Conservation (phyloP, 2,888 invertebrate species). For the Hermaeophaga mercurialis region DNA sequence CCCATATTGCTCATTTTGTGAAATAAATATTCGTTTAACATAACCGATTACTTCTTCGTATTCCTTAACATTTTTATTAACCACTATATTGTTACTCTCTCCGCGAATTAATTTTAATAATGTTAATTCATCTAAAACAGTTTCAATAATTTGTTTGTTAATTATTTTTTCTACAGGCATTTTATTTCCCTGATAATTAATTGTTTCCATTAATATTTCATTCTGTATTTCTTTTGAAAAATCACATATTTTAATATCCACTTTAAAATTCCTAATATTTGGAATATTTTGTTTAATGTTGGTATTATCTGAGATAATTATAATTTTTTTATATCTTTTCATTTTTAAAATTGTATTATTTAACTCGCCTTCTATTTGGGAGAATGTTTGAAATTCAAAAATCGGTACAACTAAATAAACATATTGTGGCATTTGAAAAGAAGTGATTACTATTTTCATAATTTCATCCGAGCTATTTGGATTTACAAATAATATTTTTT, state of each 20-base stretch:
- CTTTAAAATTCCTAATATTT: background rate
- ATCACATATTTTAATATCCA: background rate
- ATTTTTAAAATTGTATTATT: background rate
- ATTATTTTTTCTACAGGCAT: too few species aligned
- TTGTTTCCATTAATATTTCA: background rate
- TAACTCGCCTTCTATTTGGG: background rate
- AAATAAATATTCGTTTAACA: background rate
- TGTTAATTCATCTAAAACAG: background rate
- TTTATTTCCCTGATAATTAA: constrained; percentile 8
- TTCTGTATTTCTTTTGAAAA: background rate
- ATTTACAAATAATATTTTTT: background rate
- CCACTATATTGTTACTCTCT: background rate
- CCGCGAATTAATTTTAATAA: background rate
- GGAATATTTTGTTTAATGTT: background rate
- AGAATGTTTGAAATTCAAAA: background rate
- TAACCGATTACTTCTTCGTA: background rate
- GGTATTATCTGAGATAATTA: background rate
- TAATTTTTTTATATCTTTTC: background rate
- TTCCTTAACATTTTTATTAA: background rate
- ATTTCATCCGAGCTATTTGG: background rate
- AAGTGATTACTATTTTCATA: background rate
- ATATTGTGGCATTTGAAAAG: background rate
- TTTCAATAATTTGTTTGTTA: background rate
- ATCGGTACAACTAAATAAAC: background rate
- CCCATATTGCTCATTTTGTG: too few species aligned